Conservation (phyloP, 2,797 vertebrate genomes). For the Anguilla anguilla region DNA sequence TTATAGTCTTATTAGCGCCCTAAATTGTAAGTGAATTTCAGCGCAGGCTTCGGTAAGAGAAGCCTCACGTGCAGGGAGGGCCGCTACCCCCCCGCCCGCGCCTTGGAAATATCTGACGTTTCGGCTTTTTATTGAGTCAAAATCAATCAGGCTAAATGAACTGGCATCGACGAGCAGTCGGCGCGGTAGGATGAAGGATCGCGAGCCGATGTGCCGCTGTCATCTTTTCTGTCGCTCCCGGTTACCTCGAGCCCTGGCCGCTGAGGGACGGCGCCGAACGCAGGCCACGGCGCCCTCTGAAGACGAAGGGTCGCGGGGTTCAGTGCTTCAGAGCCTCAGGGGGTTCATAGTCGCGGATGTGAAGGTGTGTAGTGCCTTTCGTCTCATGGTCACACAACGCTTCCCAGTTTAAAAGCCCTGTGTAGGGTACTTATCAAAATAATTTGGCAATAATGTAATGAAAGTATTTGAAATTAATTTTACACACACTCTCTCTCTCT, state of each 20-base stretch:
- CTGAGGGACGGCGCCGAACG: too few species aligned
- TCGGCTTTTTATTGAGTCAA: neutral
- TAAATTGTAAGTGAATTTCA: neutral
- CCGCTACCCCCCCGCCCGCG: neutral
- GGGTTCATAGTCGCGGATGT: too few species aligned
- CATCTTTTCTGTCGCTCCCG: neutral
- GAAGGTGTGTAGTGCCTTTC: too few species aligned
- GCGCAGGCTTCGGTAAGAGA: neutral
- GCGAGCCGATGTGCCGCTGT: neutral
- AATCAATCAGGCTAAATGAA: neutral
- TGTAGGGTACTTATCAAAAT: too few species aligned
- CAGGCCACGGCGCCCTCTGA: too few species aligned
- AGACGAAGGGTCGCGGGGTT: too few species aligned
- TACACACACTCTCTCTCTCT: neutral
- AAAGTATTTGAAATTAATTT: neutral
- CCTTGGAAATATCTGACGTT: neutral
- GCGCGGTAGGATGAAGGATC: neutral
- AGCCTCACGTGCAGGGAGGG: neutral
- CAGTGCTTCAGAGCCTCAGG: too few species aligned
- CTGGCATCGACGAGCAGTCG: neutral
- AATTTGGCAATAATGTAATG: neutral
- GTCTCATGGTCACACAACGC: too few species aligned
- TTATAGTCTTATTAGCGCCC: neutral
- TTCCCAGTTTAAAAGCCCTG: too few species aligned
- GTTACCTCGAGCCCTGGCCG: neutral